Base-by-base conservation (phyloP, 2,888 invertebrate species). In the Drosophila ochracea region DNA sequence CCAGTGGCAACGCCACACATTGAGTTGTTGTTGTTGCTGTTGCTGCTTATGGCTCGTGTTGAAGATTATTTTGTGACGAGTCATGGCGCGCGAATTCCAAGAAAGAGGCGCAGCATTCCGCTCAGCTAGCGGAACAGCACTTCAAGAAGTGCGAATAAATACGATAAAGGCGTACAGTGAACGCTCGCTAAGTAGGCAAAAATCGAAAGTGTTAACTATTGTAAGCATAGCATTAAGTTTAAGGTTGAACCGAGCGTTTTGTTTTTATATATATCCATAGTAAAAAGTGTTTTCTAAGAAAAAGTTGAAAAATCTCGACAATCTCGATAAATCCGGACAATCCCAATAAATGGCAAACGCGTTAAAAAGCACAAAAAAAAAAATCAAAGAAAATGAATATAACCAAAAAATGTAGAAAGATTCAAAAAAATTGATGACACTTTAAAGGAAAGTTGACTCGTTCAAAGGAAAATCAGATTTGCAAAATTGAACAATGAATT, bases 61-160 rank as follows among this genome's bases (percentile, higher is more conserved):
- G 59, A 62, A 70, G 78, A 78, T 74, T 83, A 73, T 63, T 68
- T 73, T 69, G 78, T 78, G 88, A 73, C 88, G 90, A 88, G 85
- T 84, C 90, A 83, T 85, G 73, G 64, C 73, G 68, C 55, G n/a
- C 78, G 60, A 88, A 90, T 87, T 87, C 87, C 91, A 59, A 86
- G 87, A 87, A 82, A 84, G 67, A 78, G 90, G 84, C 76, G 86
- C 83, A 86, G 86, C 90, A 86, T 84, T 84, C 80, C 80, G 62
- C 59, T 31, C 37, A 66, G 62, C 35, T 63, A 62, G 54, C 70
- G 57, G 68, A 70, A 72, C 84, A 68, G 71, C 77, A 68, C 80
- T 89, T 79, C 74, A 79, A 73, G 68, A 88, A 83, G 83, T 85
- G 85, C 78, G 74, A 74, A 74, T 73, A 76, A 81, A 58, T 54